Evolutionary conservation across 2,888 invertebrate genomes (phyloP), one percentile per base, ranked within the genome.

Genomic region (Odontocolon sp.): DNA sequence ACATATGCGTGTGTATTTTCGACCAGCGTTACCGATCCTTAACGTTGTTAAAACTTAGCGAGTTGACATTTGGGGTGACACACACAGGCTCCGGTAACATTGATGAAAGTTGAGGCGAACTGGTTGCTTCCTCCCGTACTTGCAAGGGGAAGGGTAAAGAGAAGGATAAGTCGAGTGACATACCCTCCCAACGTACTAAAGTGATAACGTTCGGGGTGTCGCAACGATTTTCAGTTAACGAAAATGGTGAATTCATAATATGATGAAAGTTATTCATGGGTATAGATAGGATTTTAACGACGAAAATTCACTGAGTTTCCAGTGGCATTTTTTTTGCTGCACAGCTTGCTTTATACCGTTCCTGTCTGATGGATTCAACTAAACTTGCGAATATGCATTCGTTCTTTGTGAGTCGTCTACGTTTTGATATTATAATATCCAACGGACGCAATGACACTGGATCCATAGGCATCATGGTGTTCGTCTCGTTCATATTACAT

Each of bases 401-500:
- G 3, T 1, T 47, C 47, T 23, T 21, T 21, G 3, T 23, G n/a
- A n/a, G n/a, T n/a, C n/a, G n/a, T n/a, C n/a, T n/a, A n/a, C n/a
- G n/a, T n/a, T n/a, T n/a, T n/a, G n/a, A n/a, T n/a, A n/a, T n/a
- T n/a, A n/a, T n/a, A n/a, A 45, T 45, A 45, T 3, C 11, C n/a
- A 45, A 45, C 9, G 4, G 45, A 45, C n/a, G 28, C 26, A 40
- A 16, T 42, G 26, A 28, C 40, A 16, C 16, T 9, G 8, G 26
- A 26, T 59, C 28, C 16, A 23, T 14, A 2, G 40, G 23, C 9
- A 11, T 59, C 26, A 26, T 11, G 14, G 42, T 28, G 26, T 40
- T 59, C 40, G 18, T 59, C 42, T 26, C 40, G 40, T 42, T 59
- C 16, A 40, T 28, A 59, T 59, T 59, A 63, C 18, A 47, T 63